Base-by-base conservation (phyloP, 2,797 vertebrate genomes). In the Anableps anableps region DNA sequence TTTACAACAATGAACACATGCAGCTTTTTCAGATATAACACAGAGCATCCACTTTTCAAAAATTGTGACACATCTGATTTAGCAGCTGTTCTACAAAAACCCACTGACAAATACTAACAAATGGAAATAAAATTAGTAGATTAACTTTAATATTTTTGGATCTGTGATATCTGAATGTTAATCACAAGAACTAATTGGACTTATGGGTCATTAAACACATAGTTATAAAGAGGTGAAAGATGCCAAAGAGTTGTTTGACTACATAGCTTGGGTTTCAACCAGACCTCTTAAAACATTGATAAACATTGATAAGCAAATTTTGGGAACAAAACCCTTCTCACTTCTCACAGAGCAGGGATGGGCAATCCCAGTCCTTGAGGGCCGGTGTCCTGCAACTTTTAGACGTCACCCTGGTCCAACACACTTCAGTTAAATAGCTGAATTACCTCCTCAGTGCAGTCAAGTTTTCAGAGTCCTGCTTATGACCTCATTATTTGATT, bases 201-300 rank as follows among this genome's bases (percentile, higher is more conserved):
- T 50, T 21, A 8, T 43, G 74, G 62, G 75, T 79, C 75, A 76
- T 31, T 68, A 68, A 80, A 50, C 31, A 17, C 68, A 66, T 6
- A 23, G 26, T 74, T 29, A 47, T 43, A 9, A 41, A 48, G 19
- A 58, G 34, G 38, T 53, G 36, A 16, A 47, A 29, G 51, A 75
- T 36, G 26, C 47, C 48, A 38, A 72, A 68, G 45, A 79, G 58
- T 16, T 29, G 47, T 70, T 45, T 75, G 43, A 68, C 78, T 60
- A 43, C 29, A 43, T 47, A 17, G 17, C 17, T 16, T 72, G n/a
- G 11, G 17, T 51, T 51, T 14, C 23, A 53, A 62, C 51, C 6
- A 10, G 26, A 23, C 0, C n/a, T 29, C 14, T n/a, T 60, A 47
- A 5, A 64, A 1, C 5, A 74, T 34, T 38, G 31, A 64, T 19